phyloP scores from a whole-genome alignment of 2,113 vertebrate species.

The Amblyornis subalaris region DNA sequence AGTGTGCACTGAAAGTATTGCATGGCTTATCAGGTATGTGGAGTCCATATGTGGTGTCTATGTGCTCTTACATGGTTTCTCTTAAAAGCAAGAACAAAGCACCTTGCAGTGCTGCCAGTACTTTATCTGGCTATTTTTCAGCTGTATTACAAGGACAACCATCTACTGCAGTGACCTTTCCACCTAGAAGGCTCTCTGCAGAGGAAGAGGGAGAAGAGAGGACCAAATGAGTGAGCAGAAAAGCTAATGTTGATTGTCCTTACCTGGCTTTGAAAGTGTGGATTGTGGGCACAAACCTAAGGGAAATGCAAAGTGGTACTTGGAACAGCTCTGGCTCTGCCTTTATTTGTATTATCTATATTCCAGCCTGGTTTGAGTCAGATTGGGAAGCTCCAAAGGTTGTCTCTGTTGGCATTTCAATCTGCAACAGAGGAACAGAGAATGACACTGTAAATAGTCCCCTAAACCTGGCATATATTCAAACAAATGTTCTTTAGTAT shows the following conservation, averaged over 20 bases:
- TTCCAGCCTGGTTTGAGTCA: background rate
- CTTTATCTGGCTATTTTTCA: constrained; percentile 9
- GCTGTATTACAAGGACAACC: background rate
- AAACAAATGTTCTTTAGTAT: background rate
- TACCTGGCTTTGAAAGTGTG: background rate
- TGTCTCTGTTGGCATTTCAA: background rate
- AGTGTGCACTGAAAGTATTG: background rate
- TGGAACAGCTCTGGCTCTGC: background rate
- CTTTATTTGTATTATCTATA: background rate
- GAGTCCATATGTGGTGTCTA: background rate
- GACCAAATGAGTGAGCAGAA: constrained; percentile 13
- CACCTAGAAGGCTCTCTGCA: background rate
- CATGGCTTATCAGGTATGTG: background rate
- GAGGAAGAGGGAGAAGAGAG: constrained; percentile 31
- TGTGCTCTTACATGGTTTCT: background rate
- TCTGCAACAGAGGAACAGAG: background rate
- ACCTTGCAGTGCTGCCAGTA: background rate
- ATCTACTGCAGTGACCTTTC: background rate
- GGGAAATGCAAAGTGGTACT: background rate
- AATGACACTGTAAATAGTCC: background rate
- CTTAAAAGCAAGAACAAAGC: background rate
- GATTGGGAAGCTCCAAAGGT: background rate
- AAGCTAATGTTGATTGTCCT: background rate
- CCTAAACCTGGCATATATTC: background rate
- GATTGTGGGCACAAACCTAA: background rate